phyloP scores from a whole-genome alignment of 2,113 vertebrate genomes.

The Podilymbus podiceps region DNA sequence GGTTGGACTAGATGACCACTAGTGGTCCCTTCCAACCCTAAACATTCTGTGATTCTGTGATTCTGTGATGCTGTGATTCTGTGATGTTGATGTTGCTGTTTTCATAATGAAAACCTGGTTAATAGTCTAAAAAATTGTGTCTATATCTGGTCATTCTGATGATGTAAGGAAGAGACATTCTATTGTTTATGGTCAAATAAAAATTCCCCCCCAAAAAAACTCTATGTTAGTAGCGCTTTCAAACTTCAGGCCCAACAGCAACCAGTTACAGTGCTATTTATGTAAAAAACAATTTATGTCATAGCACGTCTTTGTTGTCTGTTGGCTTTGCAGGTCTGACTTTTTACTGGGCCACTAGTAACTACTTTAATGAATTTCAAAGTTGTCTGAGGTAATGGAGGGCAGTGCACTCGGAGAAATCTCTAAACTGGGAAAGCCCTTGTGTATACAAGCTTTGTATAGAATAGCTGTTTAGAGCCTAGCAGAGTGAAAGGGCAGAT shows the following conservation, averaged over 20 bases:
- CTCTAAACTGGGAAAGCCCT: neutral
- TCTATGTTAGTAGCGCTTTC: neutral
- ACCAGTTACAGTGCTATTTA: neutral
- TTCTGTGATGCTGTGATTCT: neutral
- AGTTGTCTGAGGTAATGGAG: neutral
- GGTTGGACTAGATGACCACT: too few species aligned
- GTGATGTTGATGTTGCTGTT: neutral
- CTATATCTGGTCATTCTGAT: neutral
- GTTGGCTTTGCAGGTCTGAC: neutral
- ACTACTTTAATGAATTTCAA: neutral
- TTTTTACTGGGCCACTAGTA: neutral
- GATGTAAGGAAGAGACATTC: neutral
- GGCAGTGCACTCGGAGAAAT: neutral
- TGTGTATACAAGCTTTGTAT: neutral
- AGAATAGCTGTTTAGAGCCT: neutral
- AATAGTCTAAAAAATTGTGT: neutral
- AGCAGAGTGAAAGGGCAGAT: neutral
- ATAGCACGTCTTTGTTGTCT: neutral
- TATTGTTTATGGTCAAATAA: neutral
- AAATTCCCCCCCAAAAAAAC: too few species aligned
- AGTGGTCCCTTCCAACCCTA: too few species aligned
- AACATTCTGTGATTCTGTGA: too few species aligned
- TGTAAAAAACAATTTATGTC: neutral
- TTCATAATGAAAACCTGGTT: neutral
- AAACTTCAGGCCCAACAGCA: neutral